Percentiles rank a stretch among this genome's conserved stretches.
Evolutionary conservation across 2,888 invertebrate species (phyloP).

Genomic region (Scaptomyza polygonia): DNA sequence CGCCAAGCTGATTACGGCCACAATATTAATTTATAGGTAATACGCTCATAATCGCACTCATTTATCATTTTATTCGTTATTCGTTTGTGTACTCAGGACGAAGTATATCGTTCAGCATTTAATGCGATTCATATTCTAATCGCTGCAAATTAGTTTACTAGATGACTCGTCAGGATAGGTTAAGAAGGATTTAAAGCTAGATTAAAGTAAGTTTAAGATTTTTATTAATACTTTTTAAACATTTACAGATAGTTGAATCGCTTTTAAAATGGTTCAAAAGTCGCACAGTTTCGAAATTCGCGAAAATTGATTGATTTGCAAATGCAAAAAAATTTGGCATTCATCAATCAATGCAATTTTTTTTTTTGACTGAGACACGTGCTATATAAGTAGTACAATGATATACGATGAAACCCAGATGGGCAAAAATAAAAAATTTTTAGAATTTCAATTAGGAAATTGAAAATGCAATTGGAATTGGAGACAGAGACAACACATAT

Average conservation of each 20-base stretch:
- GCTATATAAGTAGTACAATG: conserved; percentile 38
- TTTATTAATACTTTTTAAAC: too few species aligned
- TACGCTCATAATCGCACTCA: conserved; percentile 74
- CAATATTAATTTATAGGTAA: conserved; percentile 74
- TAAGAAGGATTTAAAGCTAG: too few species aligned
- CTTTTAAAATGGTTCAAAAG: background rate
- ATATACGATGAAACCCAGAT: conserved; percentile 66
- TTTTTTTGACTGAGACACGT: conserved; percentile 52
- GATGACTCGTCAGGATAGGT: conserved; percentile 3
- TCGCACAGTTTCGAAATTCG: conserved; percentile 10
- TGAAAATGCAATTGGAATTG: conserved; percentile 12
- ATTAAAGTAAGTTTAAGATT: background rate
- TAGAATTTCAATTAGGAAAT: conserved; percentile 58
- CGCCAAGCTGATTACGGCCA: conserved; percentile 64
- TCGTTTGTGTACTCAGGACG: conserved; percentile 20
- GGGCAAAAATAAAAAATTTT: conserved; percentile 24
- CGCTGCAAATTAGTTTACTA: conserved; percentile 44
- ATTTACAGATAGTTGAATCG: too few species aligned
- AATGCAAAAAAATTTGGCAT: conserved; percentile 37
- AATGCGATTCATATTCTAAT: conserved; percentile 55
- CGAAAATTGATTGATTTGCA: conserved; percentile 65
- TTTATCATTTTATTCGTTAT: conserved; percentile 76
- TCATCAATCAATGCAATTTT: conserved; percentile 61
- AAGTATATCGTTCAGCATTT: conserved; percentile 38
- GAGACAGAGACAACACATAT: background rate